Conservation (phyloP, 2,113 vertebrate genomes). For the Atrichornis clamosus region DNA sequence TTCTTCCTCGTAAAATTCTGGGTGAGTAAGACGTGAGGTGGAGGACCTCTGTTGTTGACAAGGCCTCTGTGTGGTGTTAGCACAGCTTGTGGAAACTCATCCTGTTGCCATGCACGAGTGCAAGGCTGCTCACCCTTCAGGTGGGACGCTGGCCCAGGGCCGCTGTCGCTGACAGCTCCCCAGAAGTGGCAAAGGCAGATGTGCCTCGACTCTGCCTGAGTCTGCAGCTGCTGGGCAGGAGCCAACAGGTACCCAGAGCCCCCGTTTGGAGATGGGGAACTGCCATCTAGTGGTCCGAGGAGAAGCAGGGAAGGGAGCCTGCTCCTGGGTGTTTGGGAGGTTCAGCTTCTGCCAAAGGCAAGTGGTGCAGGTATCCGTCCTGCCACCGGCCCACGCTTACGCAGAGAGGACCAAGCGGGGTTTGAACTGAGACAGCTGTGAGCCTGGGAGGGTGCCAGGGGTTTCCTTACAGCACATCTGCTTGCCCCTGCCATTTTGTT, state of each 20-base stretch:
- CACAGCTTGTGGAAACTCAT: neutral
- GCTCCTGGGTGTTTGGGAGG: neutral
- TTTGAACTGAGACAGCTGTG: neutral
- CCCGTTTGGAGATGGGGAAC: neutral
- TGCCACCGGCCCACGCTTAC: fast-evolving
- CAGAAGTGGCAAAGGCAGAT: neutral
- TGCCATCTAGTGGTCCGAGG: constrained; percentile 41
- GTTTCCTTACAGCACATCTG: neutral
- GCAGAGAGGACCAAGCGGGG: neutral
- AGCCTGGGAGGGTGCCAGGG: neutral
- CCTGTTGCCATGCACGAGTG: neutral
- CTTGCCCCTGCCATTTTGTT: neutral
- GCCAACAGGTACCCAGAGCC: neutral
- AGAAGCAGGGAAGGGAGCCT: neutral
- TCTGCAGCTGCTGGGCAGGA: neutral
- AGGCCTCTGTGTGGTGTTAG: neutral
- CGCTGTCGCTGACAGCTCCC: neutral
- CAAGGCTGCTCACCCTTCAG: neutral
- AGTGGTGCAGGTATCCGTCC: neutral
- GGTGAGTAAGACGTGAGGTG: constrained; percentile 78
- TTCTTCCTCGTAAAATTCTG: constrained; percentile 99
- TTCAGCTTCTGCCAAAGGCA: neutral
- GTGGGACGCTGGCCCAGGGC: neutral
- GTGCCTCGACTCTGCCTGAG: neutral
- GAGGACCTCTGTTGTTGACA: neutral